Evolutionary conservation across 2,888 invertebrate species (phyloP), one percentile per base, ranked within the genome.

Genomic region (Pyrgus malvae): DNA sequence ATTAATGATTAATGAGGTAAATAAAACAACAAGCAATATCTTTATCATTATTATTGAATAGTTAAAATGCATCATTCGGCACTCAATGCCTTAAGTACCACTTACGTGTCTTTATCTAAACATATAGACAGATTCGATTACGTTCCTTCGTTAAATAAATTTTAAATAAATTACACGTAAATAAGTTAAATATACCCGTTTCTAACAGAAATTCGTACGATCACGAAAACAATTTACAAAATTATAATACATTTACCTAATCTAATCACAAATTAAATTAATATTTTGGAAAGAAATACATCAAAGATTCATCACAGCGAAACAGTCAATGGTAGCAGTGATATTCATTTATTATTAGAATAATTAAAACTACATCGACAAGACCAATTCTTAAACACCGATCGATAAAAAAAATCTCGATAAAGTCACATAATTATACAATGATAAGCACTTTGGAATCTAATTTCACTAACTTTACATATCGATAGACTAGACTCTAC

Each of bases 381-480:
- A 74, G 64, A 68, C 67, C 48, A 62, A 71, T 59, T 68, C 73
- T 62, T 54, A 42, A 76, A 86, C 82, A 84, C 68, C 77, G 66
- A 84, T 72, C 70, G 68, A 74, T 70, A 69, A 78, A 78, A 51
- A 72, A 75, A 70, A 62, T 56, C 66, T 66, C 64, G 58, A 72
- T 69, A 68, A 66, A 74, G 72, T 75, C 77, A 80, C 78, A 76
- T 75, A 76, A 71, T 73, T 74, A 81, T 71, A 73, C 65, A 63
- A 71, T 68, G 68, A 77, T 81, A 88, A 88, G 85, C 87, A 79
- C 78, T 80, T 80, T 80, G 76, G 81, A 85, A 82, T 82, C 84
- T 87, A 87, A 78, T 70, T 73, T 78, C 70, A 78, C 78, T 81
- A 78, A 70, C 66, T 69, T 66, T 68, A 70, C 70, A 80, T 74